Evolutionary conservation across 2,888 invertebrate genomes (phyloP).

Genomic region (Scelioninae gen. 1): DNA sequence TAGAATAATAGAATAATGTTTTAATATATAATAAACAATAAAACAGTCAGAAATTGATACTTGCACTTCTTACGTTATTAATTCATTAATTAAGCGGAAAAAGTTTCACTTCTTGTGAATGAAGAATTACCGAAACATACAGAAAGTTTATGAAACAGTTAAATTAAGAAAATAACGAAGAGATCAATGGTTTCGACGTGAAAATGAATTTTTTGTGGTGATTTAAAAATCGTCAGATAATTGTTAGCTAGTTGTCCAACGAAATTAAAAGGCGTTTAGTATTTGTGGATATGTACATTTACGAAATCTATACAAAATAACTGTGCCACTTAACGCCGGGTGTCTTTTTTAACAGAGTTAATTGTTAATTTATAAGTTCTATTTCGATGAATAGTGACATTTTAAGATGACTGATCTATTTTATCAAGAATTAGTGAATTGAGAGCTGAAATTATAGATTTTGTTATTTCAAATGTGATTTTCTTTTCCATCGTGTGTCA

Average conservation of each 20-base stretch:
- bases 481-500: background rate
- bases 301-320: slow-evolving; percentile 23
- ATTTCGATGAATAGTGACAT: slow-evolving; percentile 39
- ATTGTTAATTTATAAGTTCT: slow-evolving; percentile 23
- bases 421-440: slow-evolving; percentile 44
- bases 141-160: background rate
- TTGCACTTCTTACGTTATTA: too few species aligned
- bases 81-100: too few species aligned
- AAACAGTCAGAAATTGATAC: too few species aligned
- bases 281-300: slow-evolving; percentile 19
- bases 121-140: background rate
- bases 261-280: slow-evolving; percentile 25
- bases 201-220: slow-evolving; percentile 15
- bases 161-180: slow-evolving; percentile 4
- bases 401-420: slow-evolving; percentile 59
- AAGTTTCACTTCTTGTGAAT: too few species aligned
- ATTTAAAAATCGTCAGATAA: slow-evolving; percentile 1
- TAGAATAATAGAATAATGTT: too few species aligned
- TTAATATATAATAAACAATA: too few species aligned
- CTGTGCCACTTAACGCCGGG: slow-evolving; percentile 29
- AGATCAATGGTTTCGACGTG: background rate
- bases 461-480: slow-evolving; percentile 12
- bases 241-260: slow-evolving; percentile 19
- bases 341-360: slow-evolving; percentile 31
- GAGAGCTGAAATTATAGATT: slow-evolving; percentile 10